Base-by-base conservation (phyloP, 2,888 invertebrate genomes). In the Lasioglossum villosulum region DNA sequence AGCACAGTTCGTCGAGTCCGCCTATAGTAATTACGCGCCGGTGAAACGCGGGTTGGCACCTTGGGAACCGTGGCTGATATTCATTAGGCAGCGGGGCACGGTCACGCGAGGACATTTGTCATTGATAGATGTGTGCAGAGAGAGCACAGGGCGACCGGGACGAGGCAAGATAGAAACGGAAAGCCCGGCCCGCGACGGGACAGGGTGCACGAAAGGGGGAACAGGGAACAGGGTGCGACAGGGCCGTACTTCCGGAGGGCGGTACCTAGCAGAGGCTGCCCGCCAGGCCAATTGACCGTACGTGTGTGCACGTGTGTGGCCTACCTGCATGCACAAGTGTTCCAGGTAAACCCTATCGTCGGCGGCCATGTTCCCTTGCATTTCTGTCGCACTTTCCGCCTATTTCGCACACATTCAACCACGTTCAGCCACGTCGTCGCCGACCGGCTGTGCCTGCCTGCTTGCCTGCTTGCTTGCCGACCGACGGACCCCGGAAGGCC, bases 231-330 rank as follows among this genome's bases (percentile, higher is more conserved):
- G 89, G 87, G 87, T 86, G 90, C 89, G 88, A 90, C 90, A 92
- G 89, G 90, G 89, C 90, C 91, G 88, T 86, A 92, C 91, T 93
- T 93, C 93, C 93, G 93, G 92, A 92, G 93, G 93, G 93, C 93
- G 93, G 93, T 92, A 90, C 93, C 84, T 71, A 75, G 70, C 34
- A 66, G 75, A 82, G 82, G 72, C 75, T 86, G 80, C 75, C 81
- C 56, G 75, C 78, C 68, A 68, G 80, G 78, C 86, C 87, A 85
- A 90, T 90, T 89, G 86, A 87, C 88, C 89, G 78, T 52, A 52
- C 83, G 80, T 75, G 87, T 78, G 87, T 86, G 81, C 84, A 87
- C 81, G 87, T 82, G 86, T 89, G 89, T 90, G 89, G 88, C 84
- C 87, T 88, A 88, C 76, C 85, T 87, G 89, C 86, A 85, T 86